Evolutionary conservation across 92 coral and sea anemone genomes (phyloP).

Genomic region (Epizoanthus stellaris): DNA sequence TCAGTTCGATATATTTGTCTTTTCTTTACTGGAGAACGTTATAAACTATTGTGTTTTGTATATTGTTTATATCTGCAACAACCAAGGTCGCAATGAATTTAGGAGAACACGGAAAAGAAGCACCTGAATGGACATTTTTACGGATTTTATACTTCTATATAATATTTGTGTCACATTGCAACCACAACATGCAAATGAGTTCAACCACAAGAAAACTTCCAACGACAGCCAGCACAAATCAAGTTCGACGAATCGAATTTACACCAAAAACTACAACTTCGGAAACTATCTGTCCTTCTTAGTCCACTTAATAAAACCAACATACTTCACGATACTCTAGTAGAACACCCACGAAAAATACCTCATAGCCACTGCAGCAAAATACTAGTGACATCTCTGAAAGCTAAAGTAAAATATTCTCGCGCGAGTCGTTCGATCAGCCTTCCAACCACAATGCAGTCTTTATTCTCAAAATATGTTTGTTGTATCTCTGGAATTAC

Average conservation of each 20-base stretch:
- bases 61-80: constrained; percentile 9
- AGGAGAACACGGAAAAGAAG: not conserved
- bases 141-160: not conserved
- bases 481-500: not conserved
- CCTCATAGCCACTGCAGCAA: not conserved
- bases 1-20: not conserved
- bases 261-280: constrained; percentile 5
- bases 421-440: constrained; percentile 18
- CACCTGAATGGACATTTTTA: not conserved
- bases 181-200: constrained; percentile 45
- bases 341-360: not conserved
- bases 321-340: not conserved
- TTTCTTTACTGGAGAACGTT: not conserved
- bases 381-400: not conserved
- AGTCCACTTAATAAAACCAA: not conserved
- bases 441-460: not conserved
- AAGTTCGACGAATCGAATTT: constrained; percentile 8
- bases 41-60: not conserved
- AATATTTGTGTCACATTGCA: not conserved
- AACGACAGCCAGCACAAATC: constrained; percentile 22
- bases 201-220: constrained; percentile 25
- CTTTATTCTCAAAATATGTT: not conserved
- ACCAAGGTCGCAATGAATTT: not conserved
- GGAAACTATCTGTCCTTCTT: not conserved
- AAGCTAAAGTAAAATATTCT: constrained; percentile 5